Conservation (phyloP, 30 jellyfish, hydroid and myxozoan genomes). For the Cassiopea xamachana region DNA sequence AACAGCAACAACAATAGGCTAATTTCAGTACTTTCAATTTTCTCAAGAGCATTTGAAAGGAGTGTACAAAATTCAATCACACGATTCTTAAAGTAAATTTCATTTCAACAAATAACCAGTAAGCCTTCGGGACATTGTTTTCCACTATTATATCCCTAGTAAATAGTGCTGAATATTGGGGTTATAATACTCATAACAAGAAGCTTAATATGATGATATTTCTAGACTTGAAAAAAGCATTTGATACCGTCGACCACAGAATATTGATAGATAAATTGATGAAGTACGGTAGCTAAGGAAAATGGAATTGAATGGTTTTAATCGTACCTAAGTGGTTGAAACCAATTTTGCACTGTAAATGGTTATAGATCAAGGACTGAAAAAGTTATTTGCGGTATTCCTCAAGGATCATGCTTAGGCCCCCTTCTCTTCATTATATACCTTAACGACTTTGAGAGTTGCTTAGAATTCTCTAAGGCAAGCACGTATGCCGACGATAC, state of each 20-base stretch:
- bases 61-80: background rate
- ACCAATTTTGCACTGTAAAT: background rate
- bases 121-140: background rate
- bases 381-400: background rate
- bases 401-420: slow-evolving; percentile 6
- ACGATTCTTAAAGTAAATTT: background rate
- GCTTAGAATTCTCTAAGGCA: slow-evolving; percentile 4
- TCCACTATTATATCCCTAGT: background rate
- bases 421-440: background rate
- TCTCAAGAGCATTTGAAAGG: background rate
- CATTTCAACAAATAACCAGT: background rate
- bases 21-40: background rate
- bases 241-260: background rate
- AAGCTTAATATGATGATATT: background rate
- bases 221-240: background rate
- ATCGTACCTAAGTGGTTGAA: background rate
- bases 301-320: background rate
- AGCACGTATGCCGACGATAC: slow-evolving; percentile 3
- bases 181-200: background rate
- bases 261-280: background rate
- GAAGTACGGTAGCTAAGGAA: background rate
- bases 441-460: slow-evolving; percentile 5
- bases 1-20: background rate
- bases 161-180: background rate
- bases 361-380: background rate